Conservation (phyloP, 1,140 invertebrate species). For the Rhagoletis pomonella region DNA sequence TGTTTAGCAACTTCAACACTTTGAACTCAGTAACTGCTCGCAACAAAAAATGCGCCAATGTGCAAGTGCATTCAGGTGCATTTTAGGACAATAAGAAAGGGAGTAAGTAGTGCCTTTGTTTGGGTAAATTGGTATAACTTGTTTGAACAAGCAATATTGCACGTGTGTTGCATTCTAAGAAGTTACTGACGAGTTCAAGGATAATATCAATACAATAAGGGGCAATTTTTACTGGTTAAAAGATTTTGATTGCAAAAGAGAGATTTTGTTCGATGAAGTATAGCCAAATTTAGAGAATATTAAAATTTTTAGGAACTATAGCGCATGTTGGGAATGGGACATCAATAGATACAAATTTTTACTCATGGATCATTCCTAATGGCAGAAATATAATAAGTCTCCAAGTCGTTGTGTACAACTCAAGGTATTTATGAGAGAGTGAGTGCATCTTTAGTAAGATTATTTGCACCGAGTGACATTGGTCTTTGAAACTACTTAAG, state of each 20-base stretch:
- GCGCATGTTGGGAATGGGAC: no score
- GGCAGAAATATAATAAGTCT: no score
- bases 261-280: no score
- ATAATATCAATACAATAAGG: neutral
- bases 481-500: neutral
- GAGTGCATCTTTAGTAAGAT: no score
- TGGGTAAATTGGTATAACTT: neutral
- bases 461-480: neutral
- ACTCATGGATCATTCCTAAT: no score
- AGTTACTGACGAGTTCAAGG: neutral
- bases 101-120: neutral
- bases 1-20: slow-evolving; percentile 10
- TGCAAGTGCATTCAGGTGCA: neutral
- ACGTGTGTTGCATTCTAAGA: neutral
- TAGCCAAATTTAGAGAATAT: no score
- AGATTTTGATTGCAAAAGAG: no score
- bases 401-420: no score
- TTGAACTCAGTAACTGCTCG: neutral
- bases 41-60: neutral
- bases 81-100: neutral
- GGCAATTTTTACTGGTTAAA: no score
- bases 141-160: neutral
- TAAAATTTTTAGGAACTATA: no score
- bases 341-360: no score
- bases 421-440: no score